phyloP scores from a whole-genome alignment of 1,140 invertebrate genomes.

The Copidosoma floridanum region DNA sequence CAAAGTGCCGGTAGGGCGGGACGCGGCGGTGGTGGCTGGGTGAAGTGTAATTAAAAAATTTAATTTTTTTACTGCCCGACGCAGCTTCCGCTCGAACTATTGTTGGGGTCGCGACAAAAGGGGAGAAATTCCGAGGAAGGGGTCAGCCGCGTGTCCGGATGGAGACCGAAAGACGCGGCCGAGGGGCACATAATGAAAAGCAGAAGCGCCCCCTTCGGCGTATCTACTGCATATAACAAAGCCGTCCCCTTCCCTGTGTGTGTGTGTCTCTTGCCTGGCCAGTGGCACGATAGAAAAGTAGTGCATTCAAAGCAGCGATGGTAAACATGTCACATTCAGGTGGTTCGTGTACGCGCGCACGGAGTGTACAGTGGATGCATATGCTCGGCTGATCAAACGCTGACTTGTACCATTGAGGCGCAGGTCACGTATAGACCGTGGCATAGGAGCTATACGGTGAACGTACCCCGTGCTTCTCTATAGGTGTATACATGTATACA shows the following conservation, averaged over 20 bases:
- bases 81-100: not conserved
- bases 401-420: slow-evolving; percentile 22
- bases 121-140: not conserved
- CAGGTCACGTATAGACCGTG: not conserved
- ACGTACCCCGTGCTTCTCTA: too few relatives aligned
- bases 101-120: too few relatives aligned
- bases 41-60: slow-evolving; percentile 4
- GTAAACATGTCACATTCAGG: slow-evolving; percentile 1
- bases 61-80: not conserved
- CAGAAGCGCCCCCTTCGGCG: too few relatives aligned
- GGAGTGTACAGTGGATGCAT: not conserved
- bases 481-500: too few relatives aligned
- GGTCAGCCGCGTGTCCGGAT: too few relatives aligned
- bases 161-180: too few relatives aligned
- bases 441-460: too few relatives aligned
- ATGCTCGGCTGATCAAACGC: slow-evolving; percentile 26
- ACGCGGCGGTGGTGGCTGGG: not conserved
- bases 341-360: too few relatives aligned
- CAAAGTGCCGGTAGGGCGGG: not conserved
- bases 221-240: too few relatives aligned
- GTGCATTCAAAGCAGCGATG: not conserved
- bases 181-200: slow-evolving; percentile 19
- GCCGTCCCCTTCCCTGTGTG: too few relatives aligned
- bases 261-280: too few relatives aligned
- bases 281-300: too few relatives aligned